phyloP scores from a whole-genome alignment of 2,888 invertebrate genomes.

The Arge pagana region DNA sequence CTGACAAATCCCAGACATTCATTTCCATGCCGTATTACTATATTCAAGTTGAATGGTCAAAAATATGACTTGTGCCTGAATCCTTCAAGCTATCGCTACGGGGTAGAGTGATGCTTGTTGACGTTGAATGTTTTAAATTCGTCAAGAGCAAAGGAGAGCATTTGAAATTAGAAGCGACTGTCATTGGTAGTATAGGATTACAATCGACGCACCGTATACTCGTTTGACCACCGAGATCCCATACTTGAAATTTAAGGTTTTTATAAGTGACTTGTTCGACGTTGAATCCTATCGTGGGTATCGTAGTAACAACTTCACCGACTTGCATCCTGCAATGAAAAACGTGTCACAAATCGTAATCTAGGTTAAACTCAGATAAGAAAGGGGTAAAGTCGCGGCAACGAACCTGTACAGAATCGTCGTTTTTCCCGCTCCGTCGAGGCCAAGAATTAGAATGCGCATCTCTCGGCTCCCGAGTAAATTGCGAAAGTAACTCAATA shows the following conservation, averaged over 20 bases:
- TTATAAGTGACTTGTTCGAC: constrained; percentile 99
- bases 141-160: no score
- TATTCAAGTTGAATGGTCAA: no score
- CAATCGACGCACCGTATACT: constrained; percentile 95
- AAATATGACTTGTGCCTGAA: no score
- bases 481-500: constrained; percentile 95
- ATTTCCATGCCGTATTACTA: no score
- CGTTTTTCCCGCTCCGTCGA: constrained; percentile 99
- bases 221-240: constrained; percentile 99
- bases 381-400: constrained; percentile 12
- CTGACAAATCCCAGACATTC: no score
- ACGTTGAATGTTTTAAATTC: no score
- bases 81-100: no score
- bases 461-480: constrained; percentile 96
- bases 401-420: constrained; percentile 88
- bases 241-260: constrained; percentile 98
- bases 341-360: constrained; percentile 7
- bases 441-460: constrained; percentile 95
- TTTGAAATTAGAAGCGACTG: no score
- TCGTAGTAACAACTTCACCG: constrained; percentile 97
- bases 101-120: no score
- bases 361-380: constrained; percentile 15
- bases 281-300: constrained; percentile 98
- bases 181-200: background rate
- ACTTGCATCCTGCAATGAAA: constrained; percentile 77